These are phyloP conservation scores for Gallinago nigripennis DNA, from an alignment of 2,797 vertebrate species.

Conservation along the genomic window DNA sequence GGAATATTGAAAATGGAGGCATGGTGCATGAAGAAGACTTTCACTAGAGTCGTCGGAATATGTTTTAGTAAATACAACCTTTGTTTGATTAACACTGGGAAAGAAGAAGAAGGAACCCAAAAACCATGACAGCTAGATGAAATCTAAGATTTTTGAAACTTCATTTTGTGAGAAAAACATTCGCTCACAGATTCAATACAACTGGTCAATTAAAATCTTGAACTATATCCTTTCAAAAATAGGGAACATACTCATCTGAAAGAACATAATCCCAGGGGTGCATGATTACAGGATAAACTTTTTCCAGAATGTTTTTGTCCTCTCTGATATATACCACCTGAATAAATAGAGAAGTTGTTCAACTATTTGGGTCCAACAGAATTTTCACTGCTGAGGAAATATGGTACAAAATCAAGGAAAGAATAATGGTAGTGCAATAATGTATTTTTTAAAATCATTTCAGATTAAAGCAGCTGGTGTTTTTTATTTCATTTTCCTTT, in stretches of 20 bases:
- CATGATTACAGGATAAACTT: background rate
- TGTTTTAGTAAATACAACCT: background rate
- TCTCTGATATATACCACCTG: constrained; percentile 4
- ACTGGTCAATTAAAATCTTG: background rate
- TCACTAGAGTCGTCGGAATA: background rate
- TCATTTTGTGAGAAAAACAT: background rate
- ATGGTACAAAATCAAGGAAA: background rate
- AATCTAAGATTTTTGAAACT: background rate
- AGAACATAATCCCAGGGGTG: background rate
- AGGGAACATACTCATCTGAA: background rate
- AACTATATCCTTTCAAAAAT: constrained; percentile 1
- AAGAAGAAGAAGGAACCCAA: background rate
- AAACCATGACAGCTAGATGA: background rate
- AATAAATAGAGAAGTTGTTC: background rate
- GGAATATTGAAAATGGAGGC: background rate
- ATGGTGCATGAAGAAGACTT: background rate
- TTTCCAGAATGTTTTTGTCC: background rate
- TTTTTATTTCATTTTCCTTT: constrained; percentile 30
- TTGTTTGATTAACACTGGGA: background rate
- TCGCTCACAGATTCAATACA: background rate
- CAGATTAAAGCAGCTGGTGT: background rate
- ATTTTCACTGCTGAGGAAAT: background rate
- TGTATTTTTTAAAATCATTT: background rate
- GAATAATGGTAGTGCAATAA: background rate
- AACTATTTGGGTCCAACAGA: background rate